A percentile compares a stretch with the other conserved stretches of the same genome.
These are phyloP conservation scores for Alethe diademata DNA, from an alignment of 2,113 vertebrate species.

Conservation along the genomic window DNA sequence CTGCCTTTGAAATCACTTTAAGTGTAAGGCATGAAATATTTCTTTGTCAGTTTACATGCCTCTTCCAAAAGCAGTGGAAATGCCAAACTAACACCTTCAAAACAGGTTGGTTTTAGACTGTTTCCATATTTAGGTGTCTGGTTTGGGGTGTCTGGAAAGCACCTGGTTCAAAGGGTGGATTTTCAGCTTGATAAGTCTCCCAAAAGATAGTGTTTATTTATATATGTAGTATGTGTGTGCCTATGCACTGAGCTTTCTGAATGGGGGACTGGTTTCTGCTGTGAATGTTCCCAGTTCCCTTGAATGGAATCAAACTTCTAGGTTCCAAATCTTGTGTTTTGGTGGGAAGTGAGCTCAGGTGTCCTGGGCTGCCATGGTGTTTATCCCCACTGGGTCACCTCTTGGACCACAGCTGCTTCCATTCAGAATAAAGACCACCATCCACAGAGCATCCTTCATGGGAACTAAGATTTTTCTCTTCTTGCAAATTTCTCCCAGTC, in stretches of 20 bases:
- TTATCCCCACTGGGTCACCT: not conserved
- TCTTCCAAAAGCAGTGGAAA: not conserved
- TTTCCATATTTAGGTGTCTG: not conserved
- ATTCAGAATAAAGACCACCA: not conserved
- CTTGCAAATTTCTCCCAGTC: not conserved
- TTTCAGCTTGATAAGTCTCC: not conserved
- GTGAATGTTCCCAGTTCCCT: not conserved
- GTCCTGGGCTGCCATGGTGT: fast-evolving
- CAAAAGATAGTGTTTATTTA: not conserved
- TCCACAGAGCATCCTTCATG: not conserved
- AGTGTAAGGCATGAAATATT: not conserved
- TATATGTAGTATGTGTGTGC: not conserved
- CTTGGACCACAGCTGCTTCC: not conserved
- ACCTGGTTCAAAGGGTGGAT: not conserved
- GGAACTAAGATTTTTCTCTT: not conserved
- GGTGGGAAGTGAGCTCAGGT: not conserved
- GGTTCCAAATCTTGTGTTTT: not conserved
- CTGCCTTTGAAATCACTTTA: not conserved
- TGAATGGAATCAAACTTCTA: not conserved
- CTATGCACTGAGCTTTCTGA: not conserved
- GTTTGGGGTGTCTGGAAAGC: not conserved
- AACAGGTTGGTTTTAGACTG: not conserved
- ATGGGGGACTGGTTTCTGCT: not conserved
- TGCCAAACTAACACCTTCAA: not conserved
- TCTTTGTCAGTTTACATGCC: not conserved